These are phyloP conservation scores for Drosophila obscura DNA, from an alignment of 1,140 invertebrate species.

Conservation along the genomic window DNA sequence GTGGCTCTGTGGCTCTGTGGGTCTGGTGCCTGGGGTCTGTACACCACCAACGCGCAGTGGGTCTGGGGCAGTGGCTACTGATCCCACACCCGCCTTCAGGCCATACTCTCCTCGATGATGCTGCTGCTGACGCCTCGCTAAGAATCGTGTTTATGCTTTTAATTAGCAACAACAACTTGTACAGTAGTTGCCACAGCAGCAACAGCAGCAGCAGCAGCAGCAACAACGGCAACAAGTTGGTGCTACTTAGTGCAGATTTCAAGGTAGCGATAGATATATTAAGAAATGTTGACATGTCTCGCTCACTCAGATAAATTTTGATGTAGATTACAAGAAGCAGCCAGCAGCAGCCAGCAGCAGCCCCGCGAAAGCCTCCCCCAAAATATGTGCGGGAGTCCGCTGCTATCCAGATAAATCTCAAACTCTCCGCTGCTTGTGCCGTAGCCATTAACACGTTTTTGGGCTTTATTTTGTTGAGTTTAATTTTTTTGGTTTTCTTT, in stretches of 20 bases:
- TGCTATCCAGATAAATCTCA: slow-evolving; percentile 49
- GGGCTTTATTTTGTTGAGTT: slow-evolving; percentile 33
- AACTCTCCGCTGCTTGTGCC: neutral
- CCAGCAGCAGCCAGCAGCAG: slow-evolving; percentile 19
- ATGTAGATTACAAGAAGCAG: slow-evolving; percentile 65
- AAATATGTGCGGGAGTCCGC: slow-evolving; percentile 13
- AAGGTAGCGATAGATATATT: slow-evolving; percentile 81
- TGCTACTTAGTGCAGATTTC: slow-evolving; percentile 80
- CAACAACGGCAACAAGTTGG: slow-evolving; percentile 41
- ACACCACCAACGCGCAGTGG: neutral
- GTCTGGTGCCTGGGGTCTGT: slow-evolving; percentile 32
- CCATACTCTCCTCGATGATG: too few species aligned
- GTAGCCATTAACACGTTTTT: slow-evolving; percentile 56
- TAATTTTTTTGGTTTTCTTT: slow-evolving; percentile 18
- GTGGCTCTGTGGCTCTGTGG: slow-evolving; percentile 31
- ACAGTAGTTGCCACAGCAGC: slow-evolving; percentile 66
- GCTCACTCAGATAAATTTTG: slow-evolving; percentile 81
- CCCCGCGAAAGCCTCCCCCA: slow-evolving; percentile 5
- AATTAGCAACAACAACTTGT: slow-evolving; percentile 83
- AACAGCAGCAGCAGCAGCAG: slow-evolving; percentile 9
- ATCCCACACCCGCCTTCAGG: too few species aligned
- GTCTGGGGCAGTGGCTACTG: slow-evolving; percentile 6
- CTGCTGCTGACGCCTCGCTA: slow-evolving; percentile 65
- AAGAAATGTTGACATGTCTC: slow-evolving; percentile 82
- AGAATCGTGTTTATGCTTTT: slow-evolving; percentile 83